Evolutionary conservation across 2,888 invertebrate genomes (phyloP).

Genomic region (Geotrupes spiniger): DNA sequence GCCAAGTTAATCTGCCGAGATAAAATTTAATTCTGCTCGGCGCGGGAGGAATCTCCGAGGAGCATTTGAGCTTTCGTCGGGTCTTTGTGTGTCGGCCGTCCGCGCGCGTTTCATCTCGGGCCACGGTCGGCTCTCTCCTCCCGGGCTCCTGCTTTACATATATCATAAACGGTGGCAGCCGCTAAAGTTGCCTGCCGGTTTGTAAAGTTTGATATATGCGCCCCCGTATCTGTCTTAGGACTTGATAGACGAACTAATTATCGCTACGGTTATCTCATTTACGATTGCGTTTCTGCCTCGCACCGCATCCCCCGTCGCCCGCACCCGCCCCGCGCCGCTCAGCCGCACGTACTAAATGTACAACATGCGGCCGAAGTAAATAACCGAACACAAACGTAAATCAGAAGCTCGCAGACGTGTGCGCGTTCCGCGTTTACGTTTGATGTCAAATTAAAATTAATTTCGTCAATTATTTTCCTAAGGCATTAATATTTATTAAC

Average conservation of each 20-base stretch:
- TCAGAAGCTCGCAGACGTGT: too few species aligned
- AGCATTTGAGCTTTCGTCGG: constrained; percentile 32
- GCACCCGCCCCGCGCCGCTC: not conserved
- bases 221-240: constrained; percentile 31
- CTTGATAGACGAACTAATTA: constrained; percentile 33
- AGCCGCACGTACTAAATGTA: too few species aligned
- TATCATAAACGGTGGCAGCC: constrained; percentile 7
- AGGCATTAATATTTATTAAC: too few species aligned
- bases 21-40: constrained; percentile 33
- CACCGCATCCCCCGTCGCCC: not conserved
- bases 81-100: constrained; percentile 31
- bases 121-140: constrained; percentile 27
- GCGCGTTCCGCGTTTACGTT: too few species aligned
- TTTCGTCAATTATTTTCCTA: too few species aligned
- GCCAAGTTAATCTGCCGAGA: constrained; percentile 33
- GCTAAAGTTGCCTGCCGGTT: constrained; percentile 23
- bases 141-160: constrained; percentile 23
- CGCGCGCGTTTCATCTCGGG: constrained; percentile 25
- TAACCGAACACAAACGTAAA: too few species aligned
- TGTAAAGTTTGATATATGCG: constrained; percentile 32
- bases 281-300: constrained; percentile 1
- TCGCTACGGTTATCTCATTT: constrained; percentile 3
- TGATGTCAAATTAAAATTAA: too few species aligned
- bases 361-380: not conserved
- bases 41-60: constrained; percentile 29